phyloP scores from a whole-genome alignment of 2,888 invertebrate genomes.

The Orgyia antiqua region DNA sequence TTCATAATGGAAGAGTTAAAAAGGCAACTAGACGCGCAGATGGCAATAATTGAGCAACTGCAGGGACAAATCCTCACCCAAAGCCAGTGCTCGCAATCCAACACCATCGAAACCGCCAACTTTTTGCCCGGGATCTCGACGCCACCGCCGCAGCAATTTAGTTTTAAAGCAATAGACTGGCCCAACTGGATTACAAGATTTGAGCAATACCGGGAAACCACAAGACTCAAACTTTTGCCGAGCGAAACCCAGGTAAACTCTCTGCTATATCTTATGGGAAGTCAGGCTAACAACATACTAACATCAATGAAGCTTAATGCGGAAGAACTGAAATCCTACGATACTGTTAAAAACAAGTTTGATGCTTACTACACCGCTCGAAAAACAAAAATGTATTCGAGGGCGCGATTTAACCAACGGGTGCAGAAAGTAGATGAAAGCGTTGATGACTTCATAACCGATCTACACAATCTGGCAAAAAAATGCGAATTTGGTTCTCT shows the following conservation, averaged over 20 bases:
- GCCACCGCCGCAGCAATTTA: too few relatives aligned
- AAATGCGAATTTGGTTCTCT: neutral
- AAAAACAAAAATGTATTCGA: neutral
- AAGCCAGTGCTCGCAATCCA: too few relatives aligned
- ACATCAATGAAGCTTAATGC: neutral
- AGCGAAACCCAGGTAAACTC: neutral
- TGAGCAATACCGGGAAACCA: neutral
- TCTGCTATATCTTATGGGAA: neutral
- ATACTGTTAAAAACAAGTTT: neutral
- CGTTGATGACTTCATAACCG: neutral
- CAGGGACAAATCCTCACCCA: neutral
- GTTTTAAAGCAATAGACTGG: too few relatives aligned
- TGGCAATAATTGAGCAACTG: too few relatives aligned
- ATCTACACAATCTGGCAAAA: neutral
- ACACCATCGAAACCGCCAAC: too few relatives aligned
- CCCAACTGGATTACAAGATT: neutral
- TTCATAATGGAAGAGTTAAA: too few relatives aligned
- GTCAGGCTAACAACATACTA: neutral
- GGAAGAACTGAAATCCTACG: neutral
- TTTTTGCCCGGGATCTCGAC: too few relatives aligned
- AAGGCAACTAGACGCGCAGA: too few relatives aligned
- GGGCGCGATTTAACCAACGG: neutral
- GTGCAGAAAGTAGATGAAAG: neutral
- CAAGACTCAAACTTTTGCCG: neutral
- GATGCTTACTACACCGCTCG: neutral